Evolutionary conservation across 2,113 vertebrate genomes (phyloP).

Genomic region (Balaenoptera acutorostrata): DNA sequence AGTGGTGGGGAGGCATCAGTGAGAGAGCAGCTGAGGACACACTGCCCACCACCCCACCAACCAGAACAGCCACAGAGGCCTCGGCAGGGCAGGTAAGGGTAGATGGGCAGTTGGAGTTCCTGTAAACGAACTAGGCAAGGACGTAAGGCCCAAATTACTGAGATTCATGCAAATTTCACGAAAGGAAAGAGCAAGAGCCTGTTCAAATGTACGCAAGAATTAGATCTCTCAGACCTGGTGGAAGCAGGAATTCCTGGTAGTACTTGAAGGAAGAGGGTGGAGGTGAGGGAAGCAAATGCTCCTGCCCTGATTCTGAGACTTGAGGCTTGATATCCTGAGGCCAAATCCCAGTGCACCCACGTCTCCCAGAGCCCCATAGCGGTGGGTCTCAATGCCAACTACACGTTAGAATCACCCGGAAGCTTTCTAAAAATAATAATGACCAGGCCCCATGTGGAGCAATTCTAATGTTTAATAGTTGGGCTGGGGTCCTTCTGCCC

Average conservation of each 20-base stretch:
- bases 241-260: not conserved
- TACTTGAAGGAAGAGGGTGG: not conserved
- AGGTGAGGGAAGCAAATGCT: not conserved
- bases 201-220: not conserved
- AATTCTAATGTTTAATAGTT: not conserved
- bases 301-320: not conserved
- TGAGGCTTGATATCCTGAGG: not conserved
- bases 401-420: not conserved
- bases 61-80: not conserved
- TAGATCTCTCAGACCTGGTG: not conserved
- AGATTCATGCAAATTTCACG: not conserved
- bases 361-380: not conserved
- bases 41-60: accelerated
- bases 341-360: not conserved
- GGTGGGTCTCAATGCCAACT: not conserved
- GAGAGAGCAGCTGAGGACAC: not conserved
- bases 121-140: not conserved
- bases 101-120: too few species aligned
- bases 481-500: not conserved
- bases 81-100: not conserved
- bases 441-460: not conserved
- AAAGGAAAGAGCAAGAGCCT: not conserved
- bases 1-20: not conserved
- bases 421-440: not conserved
- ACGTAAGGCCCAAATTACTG: not conserved